Conservation (phyloP, 2,113 vertebrate species). For the Numenius arquata region DNA sequence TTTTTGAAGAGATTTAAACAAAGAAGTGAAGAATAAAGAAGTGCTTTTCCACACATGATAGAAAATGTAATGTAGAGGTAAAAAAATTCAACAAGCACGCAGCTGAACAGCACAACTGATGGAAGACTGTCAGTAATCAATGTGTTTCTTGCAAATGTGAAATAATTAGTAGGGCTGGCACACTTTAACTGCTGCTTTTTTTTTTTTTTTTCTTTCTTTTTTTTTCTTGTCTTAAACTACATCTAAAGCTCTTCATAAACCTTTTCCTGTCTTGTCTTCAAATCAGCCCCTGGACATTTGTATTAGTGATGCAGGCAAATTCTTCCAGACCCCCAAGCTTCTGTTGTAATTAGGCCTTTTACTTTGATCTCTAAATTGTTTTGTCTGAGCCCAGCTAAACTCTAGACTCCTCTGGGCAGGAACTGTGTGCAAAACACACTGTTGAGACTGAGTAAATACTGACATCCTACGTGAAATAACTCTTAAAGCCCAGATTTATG, state of each 20-base stretch:
- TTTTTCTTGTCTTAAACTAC: background rate
- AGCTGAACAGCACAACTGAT: background rate
- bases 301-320: background rate
- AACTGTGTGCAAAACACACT: background rate
- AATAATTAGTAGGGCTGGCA: background rate
- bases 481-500: background rate
- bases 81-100: background rate
- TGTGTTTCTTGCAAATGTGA: background rate
- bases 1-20: background rate
- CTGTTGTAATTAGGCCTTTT: background rate
- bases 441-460: background rate
- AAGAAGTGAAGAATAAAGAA: background rate
- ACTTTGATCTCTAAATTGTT: conserved; percentile 4
- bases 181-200: accelerated
- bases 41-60: background rate
- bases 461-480: background rate
- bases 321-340: background rate
- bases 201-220: background rate
- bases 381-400: background rate
- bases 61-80: background rate
- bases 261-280: background rate
- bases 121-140: background rate
- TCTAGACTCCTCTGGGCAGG: background rate
- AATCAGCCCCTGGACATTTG: background rate
- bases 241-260: background rate